These are phyloP conservation scores for Macaria notata DNA, from an alignment of 2,888 invertebrate species.

Conservation along the genomic window DNA sequence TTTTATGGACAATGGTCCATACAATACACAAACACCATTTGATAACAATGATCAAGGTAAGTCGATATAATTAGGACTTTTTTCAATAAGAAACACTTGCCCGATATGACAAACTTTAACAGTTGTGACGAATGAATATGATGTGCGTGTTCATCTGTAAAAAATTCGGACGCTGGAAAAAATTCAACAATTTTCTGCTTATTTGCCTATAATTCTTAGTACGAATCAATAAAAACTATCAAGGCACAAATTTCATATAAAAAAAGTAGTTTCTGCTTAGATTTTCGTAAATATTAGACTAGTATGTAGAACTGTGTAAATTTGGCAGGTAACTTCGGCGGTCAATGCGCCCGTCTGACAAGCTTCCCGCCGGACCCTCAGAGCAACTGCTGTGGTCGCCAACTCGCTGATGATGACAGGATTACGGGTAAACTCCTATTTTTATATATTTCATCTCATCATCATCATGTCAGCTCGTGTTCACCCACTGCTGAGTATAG, in stretches of 20 bases:
- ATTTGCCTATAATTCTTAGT: too few species aligned
- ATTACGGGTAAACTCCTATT: slow-evolving; percentile 52
- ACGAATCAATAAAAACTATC: too few species aligned
- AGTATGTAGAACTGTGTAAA: background rate
- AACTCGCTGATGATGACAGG: slow-evolving; percentile 55
- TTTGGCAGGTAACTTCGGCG: slow-evolving; percentile 29
- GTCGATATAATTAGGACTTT: slow-evolving; percentile 2
- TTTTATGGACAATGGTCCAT: background rate
- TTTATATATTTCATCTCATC: background rate
- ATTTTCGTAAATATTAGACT: too few species aligned
- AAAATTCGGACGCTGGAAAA: too few species aligned
- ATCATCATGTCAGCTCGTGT: too few species aligned
- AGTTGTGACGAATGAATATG: too few species aligned
- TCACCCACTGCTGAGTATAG: too few species aligned
- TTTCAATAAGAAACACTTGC: slow-evolving; percentile 1
- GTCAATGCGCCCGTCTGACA: slow-evolving; percentile 51
- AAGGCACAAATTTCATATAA: too few species aligned
- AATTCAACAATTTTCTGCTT: too few species aligned
- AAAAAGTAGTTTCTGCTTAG: too few species aligned
- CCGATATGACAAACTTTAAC: background rate
- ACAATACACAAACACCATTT: slow-evolving; percentile 5
- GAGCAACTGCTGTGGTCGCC: slow-evolving; percentile 65
- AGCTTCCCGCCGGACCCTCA: slow-evolving; percentile 58
- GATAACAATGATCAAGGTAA: slow-evolving; percentile 16
- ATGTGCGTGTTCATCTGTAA: too few species aligned